Percentiles rank a stretch among this genome's conserved stretches.
Evolutionary conservation across 2,113 vertebrate genomes (phyloP).

Genomic region (Eidolon helvum): DNA sequence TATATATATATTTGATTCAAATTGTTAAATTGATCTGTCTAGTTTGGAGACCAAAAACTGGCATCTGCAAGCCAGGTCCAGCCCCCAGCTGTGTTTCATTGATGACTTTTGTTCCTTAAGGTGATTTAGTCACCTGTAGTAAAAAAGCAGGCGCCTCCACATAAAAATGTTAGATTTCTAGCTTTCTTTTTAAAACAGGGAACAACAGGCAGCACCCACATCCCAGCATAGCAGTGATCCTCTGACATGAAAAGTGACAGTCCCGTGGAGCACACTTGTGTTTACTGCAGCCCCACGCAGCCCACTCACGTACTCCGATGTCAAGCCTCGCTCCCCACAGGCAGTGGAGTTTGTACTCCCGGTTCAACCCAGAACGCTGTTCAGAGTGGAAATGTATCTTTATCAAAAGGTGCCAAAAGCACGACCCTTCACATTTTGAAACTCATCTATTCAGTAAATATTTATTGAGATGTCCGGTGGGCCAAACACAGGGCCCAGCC

Average conservation of each 20-base stretch:
- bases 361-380: neutral
- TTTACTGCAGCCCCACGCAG: fast-evolving
- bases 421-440: neutral
- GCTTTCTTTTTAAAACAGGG: neutral
- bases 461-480: neutral
- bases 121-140: neutral
- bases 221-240: neutral
- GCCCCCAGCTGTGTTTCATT: neutral
- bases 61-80: neutral
- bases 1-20: neutral
- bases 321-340: neutral
- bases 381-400: neutral
- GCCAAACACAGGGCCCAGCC: neutral
- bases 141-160: neutral
- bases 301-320: neutral
- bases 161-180: neutral
- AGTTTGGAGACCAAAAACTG: neutral
- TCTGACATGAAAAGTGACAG: neutral
- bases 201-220: neutral
- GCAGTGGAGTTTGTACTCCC: neutral
- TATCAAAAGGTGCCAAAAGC: neutral
- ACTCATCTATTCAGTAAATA: neutral
- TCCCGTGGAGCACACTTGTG: neutral
- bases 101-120: neutral
- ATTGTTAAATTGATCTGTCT: neutral